Conservation (phyloP, 2,888 invertebrate genomes). For the Diarsia dahlii region DNA sequence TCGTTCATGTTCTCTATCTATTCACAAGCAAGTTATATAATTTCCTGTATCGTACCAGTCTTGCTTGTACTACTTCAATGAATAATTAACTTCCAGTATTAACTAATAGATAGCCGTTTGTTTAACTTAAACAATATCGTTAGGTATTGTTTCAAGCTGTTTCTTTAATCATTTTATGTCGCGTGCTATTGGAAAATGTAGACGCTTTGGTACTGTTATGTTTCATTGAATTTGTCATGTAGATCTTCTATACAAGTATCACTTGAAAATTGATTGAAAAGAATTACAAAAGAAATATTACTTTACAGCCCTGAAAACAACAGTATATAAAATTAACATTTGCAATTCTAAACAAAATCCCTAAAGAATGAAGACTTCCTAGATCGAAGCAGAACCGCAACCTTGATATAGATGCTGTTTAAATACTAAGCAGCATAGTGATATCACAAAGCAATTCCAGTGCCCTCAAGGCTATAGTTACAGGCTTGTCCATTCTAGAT, state of each 20-base stretch:
- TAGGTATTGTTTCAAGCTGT: conserved; percentile 18
- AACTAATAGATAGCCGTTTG: conserved; percentile 32
- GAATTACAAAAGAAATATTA: not conserved
- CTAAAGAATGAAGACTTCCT: conserved; percentile 18
- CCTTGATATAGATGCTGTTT: conserved; percentile 40
- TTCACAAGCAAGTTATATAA: conserved; percentile 58
- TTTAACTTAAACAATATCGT: conserved; percentile 30
- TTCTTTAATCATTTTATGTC: conserved; percentile 11
- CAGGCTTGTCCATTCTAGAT: conserved; percentile 67
- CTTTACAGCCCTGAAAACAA: not conserved
- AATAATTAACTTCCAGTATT: conserved; percentile 47
- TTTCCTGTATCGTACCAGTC: conserved; percentile 45
- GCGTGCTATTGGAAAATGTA: conserved; percentile 4
- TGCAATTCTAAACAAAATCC: not conserved
- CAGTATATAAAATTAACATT: not conserved
- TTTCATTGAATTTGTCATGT: not conserved
- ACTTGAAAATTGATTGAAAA: not conserved
- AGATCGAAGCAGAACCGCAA: conserved; percentile 12
- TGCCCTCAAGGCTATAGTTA: conserved; percentile 51
- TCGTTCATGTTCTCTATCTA: conserved; percentile 63
- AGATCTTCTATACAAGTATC: not conserved
- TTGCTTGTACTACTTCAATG: conserved; percentile 42
- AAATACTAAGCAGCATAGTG: conserved; percentile 47
- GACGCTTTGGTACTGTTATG: not conserved
- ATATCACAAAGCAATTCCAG: conserved; percentile 57